Evolutionary conservation across 2,888 invertebrate species (phyloP).

Genomic region (Rotaria magnacalcarata): DNA sequence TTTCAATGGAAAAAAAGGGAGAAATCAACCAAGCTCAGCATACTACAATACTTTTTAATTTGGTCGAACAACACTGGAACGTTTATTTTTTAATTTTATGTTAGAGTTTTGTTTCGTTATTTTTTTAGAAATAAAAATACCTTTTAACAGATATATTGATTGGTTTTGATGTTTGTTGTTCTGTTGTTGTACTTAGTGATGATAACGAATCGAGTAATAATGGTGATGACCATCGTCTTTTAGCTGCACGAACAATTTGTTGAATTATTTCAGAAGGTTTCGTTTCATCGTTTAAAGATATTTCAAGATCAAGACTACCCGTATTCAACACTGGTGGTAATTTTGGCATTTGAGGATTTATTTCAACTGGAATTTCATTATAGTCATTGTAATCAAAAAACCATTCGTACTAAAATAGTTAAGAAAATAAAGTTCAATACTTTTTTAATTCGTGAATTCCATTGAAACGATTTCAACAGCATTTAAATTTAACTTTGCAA

Average conservation of each 20-base stretch:
- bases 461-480: too few species aligned
- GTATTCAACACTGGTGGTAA: not conserved
- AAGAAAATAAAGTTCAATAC: too few species aligned
- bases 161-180: constrained; percentile 20
- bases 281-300: not conserved
- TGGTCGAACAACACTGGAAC: constrained; percentile 8
- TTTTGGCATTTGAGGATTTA: constrained; percentile 35
- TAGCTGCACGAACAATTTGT: constrained; percentile 29
- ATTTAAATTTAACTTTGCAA: too few species aligned
- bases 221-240: constrained; percentile 28
- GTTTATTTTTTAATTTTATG: not conserved
- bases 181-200: not conserved
- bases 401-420: constrained; percentile 1
- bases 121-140: not conserved
- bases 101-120: not conserved
- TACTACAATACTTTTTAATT: not conserved
- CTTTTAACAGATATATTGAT: constrained; percentile 29
- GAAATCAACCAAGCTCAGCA: constrained; percentile 10
- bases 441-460: too few species aligned
- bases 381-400: not conserved
- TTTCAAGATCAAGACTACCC: not conserved
- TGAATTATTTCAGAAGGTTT: constrained; percentile 34
- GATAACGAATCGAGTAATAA: not conserved
- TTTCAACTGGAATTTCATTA: constrained; percentile 6
- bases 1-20: not conserved